Percentiles rank a stretch among this genome's conserved stretches.
These are phyloP conservation scores for Homarus americanus DNA, from an alignment of 1,140 invertebrate genomes.

Conservation along the genomic window DNA sequence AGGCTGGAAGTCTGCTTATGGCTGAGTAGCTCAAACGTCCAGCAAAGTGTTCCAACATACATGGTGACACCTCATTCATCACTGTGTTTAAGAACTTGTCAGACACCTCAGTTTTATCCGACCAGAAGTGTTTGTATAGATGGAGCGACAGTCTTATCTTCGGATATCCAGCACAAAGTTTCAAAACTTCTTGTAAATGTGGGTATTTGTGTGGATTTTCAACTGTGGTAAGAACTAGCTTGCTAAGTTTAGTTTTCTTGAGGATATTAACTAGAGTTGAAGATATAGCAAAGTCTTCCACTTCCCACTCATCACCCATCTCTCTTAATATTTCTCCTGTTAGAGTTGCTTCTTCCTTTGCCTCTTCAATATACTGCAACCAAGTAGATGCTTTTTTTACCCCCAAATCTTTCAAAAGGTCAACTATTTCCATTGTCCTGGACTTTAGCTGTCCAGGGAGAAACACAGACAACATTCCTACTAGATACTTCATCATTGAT, in stretches of 20 bases:
- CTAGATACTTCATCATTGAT: constrained; percentile 48
- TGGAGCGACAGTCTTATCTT: constrained; percentile 47
- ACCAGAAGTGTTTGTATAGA: constrained; percentile 64
- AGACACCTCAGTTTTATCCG: constrained; percentile 45
- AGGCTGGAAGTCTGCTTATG: constrained; percentile 19
- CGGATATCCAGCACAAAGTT: constrained; percentile 3
- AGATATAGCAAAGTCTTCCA: constrained; percentile 53
- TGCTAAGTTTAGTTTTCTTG: constrained; percentile 5
- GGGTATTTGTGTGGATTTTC: constrained; percentile 24
- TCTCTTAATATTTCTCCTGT: constrained; percentile 37
- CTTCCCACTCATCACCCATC: constrained; percentile 55
- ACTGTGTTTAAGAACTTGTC: constrained; percentile 40
- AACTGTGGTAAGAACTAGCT: not conserved
- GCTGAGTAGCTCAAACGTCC: constrained; percentile 47
- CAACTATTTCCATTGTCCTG: constrained; percentile 45
- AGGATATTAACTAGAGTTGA: constrained; percentile 27
- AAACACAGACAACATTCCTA: constrained; percentile 45
- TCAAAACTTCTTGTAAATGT: constrained; percentile 43
- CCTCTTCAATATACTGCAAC: constrained; percentile 59
- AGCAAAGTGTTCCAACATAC: constrained; percentile 47
- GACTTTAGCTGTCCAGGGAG: constrained; percentile 4
- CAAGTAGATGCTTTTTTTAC: constrained; percentile 43
- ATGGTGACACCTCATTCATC: not conserved
- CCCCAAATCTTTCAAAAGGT: constrained; percentile 37
- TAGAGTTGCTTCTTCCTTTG: constrained; percentile 42